These are phyloP conservation scores for Anadara kagoshimensis DNA, from an alignment of 1,140 invertebrate species.

Conservation along the genomic window DNA sequence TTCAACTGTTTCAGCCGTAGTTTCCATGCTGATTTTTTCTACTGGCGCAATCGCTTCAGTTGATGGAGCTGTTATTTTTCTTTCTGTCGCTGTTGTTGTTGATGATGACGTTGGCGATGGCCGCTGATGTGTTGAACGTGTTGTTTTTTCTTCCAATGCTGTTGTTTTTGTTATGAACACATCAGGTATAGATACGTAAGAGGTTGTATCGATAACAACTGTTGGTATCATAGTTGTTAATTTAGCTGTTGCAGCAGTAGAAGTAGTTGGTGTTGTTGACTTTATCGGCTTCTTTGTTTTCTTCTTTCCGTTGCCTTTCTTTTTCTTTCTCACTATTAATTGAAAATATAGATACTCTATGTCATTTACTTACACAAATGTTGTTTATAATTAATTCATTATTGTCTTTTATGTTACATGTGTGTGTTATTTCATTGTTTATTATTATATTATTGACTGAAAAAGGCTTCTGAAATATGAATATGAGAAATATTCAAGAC, in stretches of 20 bases:
- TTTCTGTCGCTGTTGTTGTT: neutral
- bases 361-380: no score
- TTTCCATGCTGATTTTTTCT: neutral
- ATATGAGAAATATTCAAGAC: no score
- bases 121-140: neutral
- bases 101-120: neutral
- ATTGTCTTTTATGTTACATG: no score
- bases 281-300: neutral
- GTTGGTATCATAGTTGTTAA: no score
- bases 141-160: neutral
- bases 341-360: no score
- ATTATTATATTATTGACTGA: no score
- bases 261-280: neutral
- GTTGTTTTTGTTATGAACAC: neutral
- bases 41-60: neutral
- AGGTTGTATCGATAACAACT: no score
- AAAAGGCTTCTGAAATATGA: no score
- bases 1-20: neutral
- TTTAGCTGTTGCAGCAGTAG: neutral
- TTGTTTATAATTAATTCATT: no score
- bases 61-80: neutral
- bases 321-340: neutral
- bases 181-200: no score
- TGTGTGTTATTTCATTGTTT: no score
- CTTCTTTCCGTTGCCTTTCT: constrained; percentile 5